Evolutionary conservation across 2,888 invertebrate genomes (phyloP), one percentile per base, ranked within the genome.

Genomic region (Parapristionchus giblindavisi): DNA sequence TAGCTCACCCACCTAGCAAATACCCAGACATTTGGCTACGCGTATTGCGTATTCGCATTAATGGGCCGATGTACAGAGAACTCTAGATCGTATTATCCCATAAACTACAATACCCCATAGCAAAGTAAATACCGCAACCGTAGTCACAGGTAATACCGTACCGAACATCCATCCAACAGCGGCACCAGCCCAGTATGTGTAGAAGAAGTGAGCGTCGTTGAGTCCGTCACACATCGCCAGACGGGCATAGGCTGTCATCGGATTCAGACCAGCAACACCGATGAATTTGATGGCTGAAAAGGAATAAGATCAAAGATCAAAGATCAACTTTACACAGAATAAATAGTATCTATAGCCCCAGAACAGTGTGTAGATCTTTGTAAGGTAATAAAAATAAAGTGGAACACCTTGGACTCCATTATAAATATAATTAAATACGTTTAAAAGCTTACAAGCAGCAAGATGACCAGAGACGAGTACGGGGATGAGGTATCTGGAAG

Each of bases 131-230:
- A 54, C 17, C 54, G 3, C 5, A 54, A 54, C 3, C 2, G 1
- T 5, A 27, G 3, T 24, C 54, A 54, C 17, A 17, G n/a, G 11
- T 3, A 0, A 24, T 14, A 6, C 32, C 71, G 21, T 2, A 71
- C 71, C 71, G 8, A 71, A 29, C 14, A 71, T 27, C 71, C 71
- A 71, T 71, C 71, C 71, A 32, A 71, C 56, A 1, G 43, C 43
- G 5, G 71, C 58, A 1, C 40, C 71, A 21, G 29, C 58, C 58
- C 56, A 71, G 71, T 43, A 71, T 6, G 34, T 58, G 71, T 40
- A 43, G 58, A 58, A 58, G 71, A 71, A 71, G 27, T 71, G 58
- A 11, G 34, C 71, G 52, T 68, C 52, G 52, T 68, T 52, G 34
- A 51, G 27, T 21, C 70, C 70, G 21, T 24, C 34, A 43, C 71